Base-by-base conservation (phyloP, 2,888 invertebrate species). In the Microchrysa polita region DNA sequence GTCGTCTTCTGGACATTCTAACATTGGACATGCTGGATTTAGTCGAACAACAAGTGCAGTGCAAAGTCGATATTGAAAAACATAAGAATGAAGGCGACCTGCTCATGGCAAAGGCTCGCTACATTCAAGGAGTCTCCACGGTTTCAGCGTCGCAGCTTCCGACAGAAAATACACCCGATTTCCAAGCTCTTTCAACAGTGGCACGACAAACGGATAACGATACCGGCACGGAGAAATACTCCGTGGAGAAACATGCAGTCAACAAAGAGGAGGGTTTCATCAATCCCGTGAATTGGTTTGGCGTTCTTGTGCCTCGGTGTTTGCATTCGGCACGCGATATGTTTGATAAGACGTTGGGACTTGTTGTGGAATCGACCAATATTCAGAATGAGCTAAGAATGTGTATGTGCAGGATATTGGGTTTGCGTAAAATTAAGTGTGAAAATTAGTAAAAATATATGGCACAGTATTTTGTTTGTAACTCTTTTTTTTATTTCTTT, bases 271-370 rank as follows among this genome's bases (percentile, higher is more conserved):
- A 80, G 1, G 83, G 82, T 1, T 83, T 82, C 34, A 80, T 86
- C 79, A 83, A 96, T 82, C 95, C 96, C 0, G 82, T 95, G 40
- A 90, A 89, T 77, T 95, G 95, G 95, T 96, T 96, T 86, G 95
- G 95, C 12, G 89, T 94, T 52, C 84, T 96, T 44, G 93, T 95
- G 0, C 95, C 96, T 0, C 91, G 91, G 80, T 91, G 91, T 81
- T 85, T 96, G 79, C 89, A 91, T 79, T 88, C 87, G 77, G 93
- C 95, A 0, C 93, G 93, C 80, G 87, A 87, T 71, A 88, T 90
- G 79, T 96, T 94, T 81, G 89, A 90, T 79, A 90, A 90, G 78
- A 88, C 91, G 1, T 80, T 94, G 7, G 89, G 90, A 74, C 87
- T 89, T 81, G 86, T 89, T 44, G 87, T 91, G 12, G 90, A 92